Evolutionary conservation across 2,888 invertebrate species (phyloP), one percentile per base, ranked within the genome.

Genomic region (Chromoteleia sp.): DNA sequence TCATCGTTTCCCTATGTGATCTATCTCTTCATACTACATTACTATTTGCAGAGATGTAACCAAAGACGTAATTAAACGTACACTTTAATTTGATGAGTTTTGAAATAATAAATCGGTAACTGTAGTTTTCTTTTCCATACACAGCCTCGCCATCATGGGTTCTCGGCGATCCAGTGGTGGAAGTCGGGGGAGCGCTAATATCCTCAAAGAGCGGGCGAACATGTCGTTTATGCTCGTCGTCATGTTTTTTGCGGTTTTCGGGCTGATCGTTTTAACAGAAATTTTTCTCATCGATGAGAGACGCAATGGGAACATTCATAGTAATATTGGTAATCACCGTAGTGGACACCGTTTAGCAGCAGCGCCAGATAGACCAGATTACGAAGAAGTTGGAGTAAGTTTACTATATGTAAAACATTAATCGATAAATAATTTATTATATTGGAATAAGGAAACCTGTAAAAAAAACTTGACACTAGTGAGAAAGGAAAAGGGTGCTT

Each of bases 161-260:
- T 93, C 92, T 92, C 93, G 93, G 92, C 93, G 93, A 82, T 85
- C 87, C 71, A 88, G 91, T 81, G 87, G 87, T 73, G 89, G 90
- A 90, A 90, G 92, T 91, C 91, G 93, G 91, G 91, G 92, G 89
- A 88, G 89, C 92, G 90, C 92, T 91, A 92, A 94, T 93, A 91
- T 94, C 93, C 92, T 94, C 33, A 91, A 95, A 88, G 96, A 97
- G 92, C 94, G 97, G 86, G 96, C 97, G 85, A 96, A 96, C 91
- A 95, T 97, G 94, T 97, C 97, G 89, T 97, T 97, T 93, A 95
- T 97, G 92, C 96, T 97, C 91, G 97, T 97, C 83, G 94, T 97
- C 86, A 96, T 97, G 93, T 97, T 98, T 92, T 97, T 97, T 92
- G 96, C 96, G 43, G 95, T 98, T 76, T 97, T 97, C 91, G 96